phyloP scores from a whole-genome alignment of 2,797 vertebrate genomes.

The Anguilla obscura region DNA sequence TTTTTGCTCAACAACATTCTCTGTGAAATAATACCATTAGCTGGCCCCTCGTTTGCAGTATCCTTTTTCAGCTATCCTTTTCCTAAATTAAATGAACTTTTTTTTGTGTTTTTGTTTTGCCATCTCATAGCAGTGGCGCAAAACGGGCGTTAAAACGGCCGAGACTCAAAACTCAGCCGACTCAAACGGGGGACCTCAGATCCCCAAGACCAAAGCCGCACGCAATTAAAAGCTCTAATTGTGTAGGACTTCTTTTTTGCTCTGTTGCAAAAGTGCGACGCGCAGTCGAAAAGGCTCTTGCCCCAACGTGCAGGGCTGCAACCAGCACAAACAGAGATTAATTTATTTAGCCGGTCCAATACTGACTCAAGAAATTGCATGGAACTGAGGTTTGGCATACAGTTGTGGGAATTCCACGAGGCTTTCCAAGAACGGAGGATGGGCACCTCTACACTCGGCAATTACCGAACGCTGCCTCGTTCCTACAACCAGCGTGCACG shows the following conservation, averaged over 20 bases:
- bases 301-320: constrained; percentile 40
- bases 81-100: constrained; percentile 50
- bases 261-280: constrained; percentile 10
- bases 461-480: not conserved
- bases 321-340: constrained; percentile 42
- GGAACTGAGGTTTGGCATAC: constrained; percentile 64
- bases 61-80: constrained; percentile 63
- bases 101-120: constrained; percentile 37
- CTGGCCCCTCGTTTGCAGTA: constrained; percentile 52
- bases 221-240: constrained; percentile 46
- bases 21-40: constrained; percentile 15
- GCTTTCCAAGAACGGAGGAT: constrained; percentile 11
- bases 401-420: constrained; percentile 18
- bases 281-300: no score
- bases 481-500: not conserved
- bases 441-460: not conserved
- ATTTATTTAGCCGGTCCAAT: constrained; percentile 57
- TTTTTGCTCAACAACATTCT: constrained; percentile 9
- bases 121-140: constrained; percentile 56
- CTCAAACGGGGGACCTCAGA: constrained; percentile 49
- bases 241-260: constrained; percentile 45
- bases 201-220: constrained; percentile 37
- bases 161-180: constrained; percentile 42
- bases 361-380: constrained; percentile 61
- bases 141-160: constrained; percentile 50